These are phyloP conservation scores for Sandelia bainsii DNA, from an alignment of 2,797 vertebrate genomes.

Conservation along the genomic window DNA sequence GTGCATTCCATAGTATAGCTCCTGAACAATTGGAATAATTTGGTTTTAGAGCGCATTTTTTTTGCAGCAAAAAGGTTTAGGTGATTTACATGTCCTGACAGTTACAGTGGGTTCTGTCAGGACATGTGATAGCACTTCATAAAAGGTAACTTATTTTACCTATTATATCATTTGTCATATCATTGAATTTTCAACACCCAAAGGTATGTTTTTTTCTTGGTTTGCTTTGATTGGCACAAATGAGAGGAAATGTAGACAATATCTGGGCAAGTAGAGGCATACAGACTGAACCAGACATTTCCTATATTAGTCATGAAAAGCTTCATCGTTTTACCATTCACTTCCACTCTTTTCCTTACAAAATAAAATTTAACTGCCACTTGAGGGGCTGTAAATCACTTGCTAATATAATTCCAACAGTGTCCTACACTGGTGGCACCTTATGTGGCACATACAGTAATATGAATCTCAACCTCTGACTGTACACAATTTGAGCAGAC, in stretches of 20 bases:
- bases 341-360: slow-evolving; percentile 33
- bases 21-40: slow-evolving; percentile 28
- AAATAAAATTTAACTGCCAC: slow-evolving; percentile 41
- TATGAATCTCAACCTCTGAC: slow-evolving; percentile 5
- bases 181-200: slow-evolving; percentile 55
- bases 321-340: slow-evolving; percentile 38
- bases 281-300: slow-evolving; percentile 43
- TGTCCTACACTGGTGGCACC: not conserved
- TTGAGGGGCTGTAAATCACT: slow-evolving; percentile 34
- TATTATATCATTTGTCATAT: slow-evolving; percentile 65
- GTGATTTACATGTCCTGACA: slow-evolving; percentile 49
- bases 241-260: slow-evolving; percentile 60
- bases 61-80: slow-evolving; percentile 19
- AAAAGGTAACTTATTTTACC: slow-evolving; percentile 45
- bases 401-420: slow-evolving; percentile 7
- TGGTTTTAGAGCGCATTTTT: slow-evolving; percentile 5
- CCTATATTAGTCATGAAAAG: slow-evolving; percentile 36
- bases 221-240: slow-evolving; percentile 70
- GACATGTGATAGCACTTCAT: slow-evolving; percentile 51
- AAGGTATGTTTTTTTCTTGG: slow-evolving; percentile 42
- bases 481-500: not conserved
- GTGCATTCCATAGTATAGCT: not conserved
- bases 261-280: slow-evolving; percentile 61
- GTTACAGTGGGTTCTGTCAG: slow-evolving; percentile 40
- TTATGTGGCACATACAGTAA: not conserved